phyloP scores from a whole-genome alignment of 2,888 invertebrate genomes.

The Dione juno region DNA sequence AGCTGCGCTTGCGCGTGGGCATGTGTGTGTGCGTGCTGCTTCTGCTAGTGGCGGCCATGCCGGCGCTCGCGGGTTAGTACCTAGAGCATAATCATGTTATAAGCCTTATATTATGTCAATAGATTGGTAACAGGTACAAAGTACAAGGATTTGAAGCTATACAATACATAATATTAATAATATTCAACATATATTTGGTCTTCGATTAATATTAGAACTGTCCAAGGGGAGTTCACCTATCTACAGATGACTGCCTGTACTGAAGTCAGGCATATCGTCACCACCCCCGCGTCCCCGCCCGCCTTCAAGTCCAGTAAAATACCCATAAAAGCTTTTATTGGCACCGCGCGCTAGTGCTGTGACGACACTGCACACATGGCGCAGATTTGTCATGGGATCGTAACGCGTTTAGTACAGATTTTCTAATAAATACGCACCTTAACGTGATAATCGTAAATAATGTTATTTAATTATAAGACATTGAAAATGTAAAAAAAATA shows the following conservation, averaged over 20 bases:
- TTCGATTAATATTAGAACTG: background rate
- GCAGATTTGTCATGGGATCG: constrained; percentile 30
- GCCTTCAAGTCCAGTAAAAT: constrained; percentile 31
- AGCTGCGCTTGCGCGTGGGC: constrained; percentile 36
- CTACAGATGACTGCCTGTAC: background rate
- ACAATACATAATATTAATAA: background rate
- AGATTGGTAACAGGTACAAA: background rate
- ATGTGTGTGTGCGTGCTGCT: constrained; percentile 53
- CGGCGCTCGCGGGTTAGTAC: constrained; percentile 63
- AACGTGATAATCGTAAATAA: background rate
- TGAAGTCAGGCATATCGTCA: background rate
- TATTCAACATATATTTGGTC: background rate
- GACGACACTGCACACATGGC: constrained; percentile 33
- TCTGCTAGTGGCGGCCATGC: constrained; percentile 62
- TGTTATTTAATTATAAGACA: background rate
- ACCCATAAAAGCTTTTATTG: constrained; percentile 49
- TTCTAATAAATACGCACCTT: background rate
- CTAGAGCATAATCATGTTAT: background rate
- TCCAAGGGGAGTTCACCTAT: background rate
- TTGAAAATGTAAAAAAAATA: background rate
- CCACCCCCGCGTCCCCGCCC: constrained; percentile 1
- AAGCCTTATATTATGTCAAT: too few relatives aligned
- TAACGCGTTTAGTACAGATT: background rate
- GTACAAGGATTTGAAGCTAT: background rate
- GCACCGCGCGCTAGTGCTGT: constrained; percentile 19